Evolutionary conservation across 2,797 vertebrate genomes (phyloP).

Genomic region (Psittacula echo): DNA sequence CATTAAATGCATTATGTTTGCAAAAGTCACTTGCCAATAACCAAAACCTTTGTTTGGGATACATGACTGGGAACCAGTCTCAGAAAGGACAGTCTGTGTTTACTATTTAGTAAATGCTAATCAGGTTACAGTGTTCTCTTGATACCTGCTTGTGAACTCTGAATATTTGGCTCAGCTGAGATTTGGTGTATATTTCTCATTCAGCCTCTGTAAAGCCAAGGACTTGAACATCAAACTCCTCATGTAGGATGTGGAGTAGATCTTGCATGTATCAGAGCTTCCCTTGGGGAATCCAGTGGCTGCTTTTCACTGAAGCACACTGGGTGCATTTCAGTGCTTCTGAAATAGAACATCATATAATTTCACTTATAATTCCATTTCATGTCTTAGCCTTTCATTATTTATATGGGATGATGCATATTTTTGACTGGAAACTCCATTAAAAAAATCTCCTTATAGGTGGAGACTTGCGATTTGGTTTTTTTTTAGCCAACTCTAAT

Average conservation of each 20-base stretch:
- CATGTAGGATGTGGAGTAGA: not conserved
- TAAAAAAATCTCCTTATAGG: not conserved
- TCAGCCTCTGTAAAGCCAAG: not conserved
- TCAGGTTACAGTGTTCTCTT: not conserved
- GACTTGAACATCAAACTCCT: not conserved
- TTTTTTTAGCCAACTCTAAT: not conserved
- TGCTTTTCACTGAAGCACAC: not conserved
- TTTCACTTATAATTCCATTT: not conserved
- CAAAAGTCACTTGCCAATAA: not conserved
- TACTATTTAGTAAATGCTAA: not conserved
- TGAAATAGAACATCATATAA: not conserved
- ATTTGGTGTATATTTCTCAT: not conserved
- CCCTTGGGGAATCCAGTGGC: not conserved
- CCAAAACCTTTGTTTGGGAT: not conserved
- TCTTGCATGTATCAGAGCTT: not conserved
- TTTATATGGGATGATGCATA: not conserved
- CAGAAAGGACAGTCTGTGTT: not conserved
- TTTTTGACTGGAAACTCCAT: not conserved
- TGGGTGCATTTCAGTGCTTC: not conserved
- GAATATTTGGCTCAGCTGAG: not conserved
- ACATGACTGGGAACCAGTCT: not conserved
- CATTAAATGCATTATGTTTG: not conserved
- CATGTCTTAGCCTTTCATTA: not conserved
- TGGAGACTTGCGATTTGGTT: not conserved
- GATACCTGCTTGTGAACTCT: not conserved